phyloP scores from a whole-genome alignment of 2,113 vertebrate genomes.

The Epinephelus fuscoguttatus region DNA sequence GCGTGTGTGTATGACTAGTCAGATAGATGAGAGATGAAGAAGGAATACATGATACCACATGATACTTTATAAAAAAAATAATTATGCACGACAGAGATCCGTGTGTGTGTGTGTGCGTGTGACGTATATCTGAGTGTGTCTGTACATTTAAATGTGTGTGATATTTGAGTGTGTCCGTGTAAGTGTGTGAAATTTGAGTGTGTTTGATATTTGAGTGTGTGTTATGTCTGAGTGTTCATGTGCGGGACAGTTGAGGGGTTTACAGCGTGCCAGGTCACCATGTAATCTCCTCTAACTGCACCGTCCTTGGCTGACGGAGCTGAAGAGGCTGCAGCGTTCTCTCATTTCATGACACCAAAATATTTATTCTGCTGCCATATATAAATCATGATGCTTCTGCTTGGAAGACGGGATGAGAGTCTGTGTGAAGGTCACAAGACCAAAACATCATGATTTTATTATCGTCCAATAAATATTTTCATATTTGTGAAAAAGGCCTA shows the following conservation, averaged over 20 bases:
- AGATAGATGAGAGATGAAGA: not conserved
- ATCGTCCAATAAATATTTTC: conserved; percentile 21
- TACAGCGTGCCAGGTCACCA: not conserved
- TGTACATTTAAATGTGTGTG: too few species aligned
- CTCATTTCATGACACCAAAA: conserved; percentile 10
- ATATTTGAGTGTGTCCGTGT: not conserved
- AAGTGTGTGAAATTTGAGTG: too few species aligned
- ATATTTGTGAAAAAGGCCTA: not conserved
- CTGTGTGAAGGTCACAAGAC: conserved; percentile 25
- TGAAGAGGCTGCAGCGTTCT: not conserved
- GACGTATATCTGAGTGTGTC: too few species aligned
- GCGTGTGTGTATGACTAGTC: not conserved
- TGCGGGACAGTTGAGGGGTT: not conserved
- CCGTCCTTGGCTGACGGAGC: not conserved
- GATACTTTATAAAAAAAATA: not conserved
- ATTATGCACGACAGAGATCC: too few species aligned
- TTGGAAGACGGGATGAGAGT: not conserved
- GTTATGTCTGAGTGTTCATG: not conserved
- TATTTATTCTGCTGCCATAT: conserved; percentile 17
- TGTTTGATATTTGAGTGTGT: too few species aligned
- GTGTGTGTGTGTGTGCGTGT: too few species aligned
- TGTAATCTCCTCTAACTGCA: conserved; percentile 6
- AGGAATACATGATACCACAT: not conserved
- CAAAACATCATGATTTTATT: conserved; percentile 24
- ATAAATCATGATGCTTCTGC: conserved; percentile 35